Percentiles rank a stretch among this genome's conserved stretches.
phyloP scores from a whole-genome alignment of 2,888 invertebrate species.

The Mamestra brassicae region DNA sequence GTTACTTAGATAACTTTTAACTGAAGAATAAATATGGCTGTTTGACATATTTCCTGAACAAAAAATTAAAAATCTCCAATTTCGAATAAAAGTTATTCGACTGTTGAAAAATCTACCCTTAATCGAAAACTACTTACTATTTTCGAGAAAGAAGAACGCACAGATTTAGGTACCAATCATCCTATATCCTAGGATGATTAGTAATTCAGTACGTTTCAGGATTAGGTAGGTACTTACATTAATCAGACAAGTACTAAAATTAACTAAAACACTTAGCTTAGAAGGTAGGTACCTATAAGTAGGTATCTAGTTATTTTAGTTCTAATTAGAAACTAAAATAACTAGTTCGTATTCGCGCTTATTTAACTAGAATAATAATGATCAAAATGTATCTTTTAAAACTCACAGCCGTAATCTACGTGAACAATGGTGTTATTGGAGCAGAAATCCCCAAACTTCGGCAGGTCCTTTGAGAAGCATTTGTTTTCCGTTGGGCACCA shows the following conservation, averaged over 20 bases:
- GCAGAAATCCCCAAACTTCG: conserved; percentile 73
- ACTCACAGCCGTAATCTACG: conserved; percentile 79
- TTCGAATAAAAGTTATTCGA: too few species aligned
- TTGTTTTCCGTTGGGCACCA: conserved; percentile 82
- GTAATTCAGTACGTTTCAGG: too few species aligned
- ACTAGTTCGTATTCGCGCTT: background rate
- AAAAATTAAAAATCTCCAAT: too few species aligned
- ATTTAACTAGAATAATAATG: conserved; percentile 6
- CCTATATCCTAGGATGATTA: too few species aligned
- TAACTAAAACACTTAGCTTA: background rate
- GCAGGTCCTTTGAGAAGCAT: conserved; percentile 80
- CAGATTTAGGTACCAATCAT: too few species aligned
- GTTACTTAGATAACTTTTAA: too few species aligned
- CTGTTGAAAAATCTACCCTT: too few species aligned
- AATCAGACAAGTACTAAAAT: too few species aligned
- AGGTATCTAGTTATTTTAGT: background rate
- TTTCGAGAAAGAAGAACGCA: background rate
- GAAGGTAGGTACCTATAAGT: background rate
- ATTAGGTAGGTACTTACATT: too few species aligned
- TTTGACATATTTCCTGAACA: too few species aligned
- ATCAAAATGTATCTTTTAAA: background rate
- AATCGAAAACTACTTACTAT: too few species aligned
- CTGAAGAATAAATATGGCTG: too few species aligned
- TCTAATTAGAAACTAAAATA: background rate
- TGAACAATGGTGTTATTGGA: conserved; percentile 75